Conservation (phyloP, 2,888 invertebrate species). For the Leucophenga montana region DNA sequence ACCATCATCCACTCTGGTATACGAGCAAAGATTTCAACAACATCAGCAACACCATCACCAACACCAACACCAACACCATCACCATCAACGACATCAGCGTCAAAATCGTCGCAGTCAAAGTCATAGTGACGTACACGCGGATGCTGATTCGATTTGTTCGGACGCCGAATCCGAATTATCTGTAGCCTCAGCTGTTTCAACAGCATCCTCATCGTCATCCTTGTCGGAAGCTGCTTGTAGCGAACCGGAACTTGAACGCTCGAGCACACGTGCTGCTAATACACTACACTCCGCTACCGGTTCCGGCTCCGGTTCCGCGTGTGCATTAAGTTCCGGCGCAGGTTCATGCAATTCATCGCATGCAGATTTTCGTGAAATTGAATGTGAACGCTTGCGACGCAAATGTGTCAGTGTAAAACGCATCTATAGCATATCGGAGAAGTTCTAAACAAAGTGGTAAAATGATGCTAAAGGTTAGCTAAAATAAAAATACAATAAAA, state of each 20-base stretch:
- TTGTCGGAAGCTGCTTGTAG: constrained; percentile 5
- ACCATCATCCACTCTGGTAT: constrained; percentile 26
- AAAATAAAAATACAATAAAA: constrained; percentile 5
- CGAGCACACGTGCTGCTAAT: neutral
- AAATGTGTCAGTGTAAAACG: constrained; percentile 72
- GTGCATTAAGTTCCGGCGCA: constrained; percentile 4
- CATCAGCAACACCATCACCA: no score
- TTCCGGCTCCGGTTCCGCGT: constrained; percentile 17
- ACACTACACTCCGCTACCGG: constrained; percentile 11
- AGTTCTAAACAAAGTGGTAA: constrained; percentile 62
- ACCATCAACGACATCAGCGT: constrained; percentile 31
- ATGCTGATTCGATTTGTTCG: neutral
- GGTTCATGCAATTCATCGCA: constrained; percentile 47
- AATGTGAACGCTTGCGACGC: constrained; percentile 70
- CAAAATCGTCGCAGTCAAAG: constrained; percentile 13
- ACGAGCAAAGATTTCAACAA: no score
- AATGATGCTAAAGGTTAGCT: neutral
- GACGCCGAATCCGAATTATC: neutral
- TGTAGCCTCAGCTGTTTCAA: neutral
- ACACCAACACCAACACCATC: no score
- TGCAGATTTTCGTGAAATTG: constrained; percentile 70
- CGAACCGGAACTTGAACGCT: constrained; percentile 23
- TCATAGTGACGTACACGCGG: neutral
- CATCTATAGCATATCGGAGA: constrained; percentile 72
- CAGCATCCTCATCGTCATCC: neutral